These are phyloP conservation scores for Sphecodes monilicornis DNA, from an alignment of 2,888 invertebrate species.

Conservation along the genomic window DNA sequence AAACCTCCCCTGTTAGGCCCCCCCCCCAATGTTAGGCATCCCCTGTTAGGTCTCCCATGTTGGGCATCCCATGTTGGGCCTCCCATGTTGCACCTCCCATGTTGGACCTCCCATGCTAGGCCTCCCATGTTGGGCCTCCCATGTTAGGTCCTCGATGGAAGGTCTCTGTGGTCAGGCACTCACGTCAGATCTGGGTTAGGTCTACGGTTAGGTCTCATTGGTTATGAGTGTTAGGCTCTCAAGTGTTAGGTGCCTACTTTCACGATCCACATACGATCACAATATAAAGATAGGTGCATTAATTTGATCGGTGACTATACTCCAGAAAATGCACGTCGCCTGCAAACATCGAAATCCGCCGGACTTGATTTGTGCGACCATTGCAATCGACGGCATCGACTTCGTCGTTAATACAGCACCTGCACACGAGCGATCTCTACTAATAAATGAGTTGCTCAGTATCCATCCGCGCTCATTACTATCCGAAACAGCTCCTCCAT, in stretches of 20 bases:
- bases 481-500: slow-evolving; percentile 38
- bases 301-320: slow-evolving; percentile 58
- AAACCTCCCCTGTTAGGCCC: too few species aligned
- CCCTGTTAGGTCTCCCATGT: too few species aligned
- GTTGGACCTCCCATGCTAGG: too few species aligned
- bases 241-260: neutral
- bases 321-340: slow-evolving; percentile 49
- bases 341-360: slow-evolving; percentile 59
- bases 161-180: too few species aligned
- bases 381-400: slow-evolving; percentile 57
- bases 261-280: neutral
- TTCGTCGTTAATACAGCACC: slow-evolving; percentile 24
- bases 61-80: too few species aligned
- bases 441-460: slow-evolving; percentile 39
- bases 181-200: too few species aligned
- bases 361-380: slow-evolving; percentile 63
- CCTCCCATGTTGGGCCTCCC: too few species aligned
- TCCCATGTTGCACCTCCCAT: too few species aligned
- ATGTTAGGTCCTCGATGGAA: too few species aligned
- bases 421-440: slow-evolving; percentile 31
- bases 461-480: slow-evolving; percentile 55
- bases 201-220: too few species aligned
- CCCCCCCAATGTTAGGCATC: too few species aligned
- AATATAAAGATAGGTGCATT: neutral
- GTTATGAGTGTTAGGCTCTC: neutral